Base-by-base conservation (phyloP, 2,888 invertebrate species). In the Marronus borbonicus region DNA sequence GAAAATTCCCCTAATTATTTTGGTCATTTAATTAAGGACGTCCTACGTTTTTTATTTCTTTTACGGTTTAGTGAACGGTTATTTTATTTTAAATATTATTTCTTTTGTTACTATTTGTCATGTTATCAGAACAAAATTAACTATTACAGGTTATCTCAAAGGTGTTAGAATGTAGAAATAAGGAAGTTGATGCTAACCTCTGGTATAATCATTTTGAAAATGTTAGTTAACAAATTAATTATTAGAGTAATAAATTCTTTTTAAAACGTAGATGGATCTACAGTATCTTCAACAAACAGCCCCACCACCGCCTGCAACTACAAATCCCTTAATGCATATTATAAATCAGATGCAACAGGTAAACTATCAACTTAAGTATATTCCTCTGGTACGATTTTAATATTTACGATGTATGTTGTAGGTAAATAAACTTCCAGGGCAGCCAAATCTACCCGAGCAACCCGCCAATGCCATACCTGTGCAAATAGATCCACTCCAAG, bases 241-340 rank as follows among this genome's bases (percentile, higher is more conserved):
- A 28, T 8, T 36, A 12, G 14, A 39, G 31, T 17, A 28, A 49
- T 31, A 52, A 10, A 31, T 12, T 72, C 12, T 77, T 17, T 77
- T 62, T 24, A 7, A 24, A 58, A 74, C 76, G 24, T 76, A 81
- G 85, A 77, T 87, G 10, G 79, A 79, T 12, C 49, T 79, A 31
- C 79, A 79, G 74, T 79, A 76, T 66, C 77, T 79, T 39, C 79
- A 78, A 62, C 77, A 78, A 74, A 39, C 78, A n/a, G 75, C 70
- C 14, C 64, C 52, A 85, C 87, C 84, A 86, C 86, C 84, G 86
- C 86, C 88, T n/a, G 84, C 88, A 62, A 85, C 86, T 50, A 83
- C 90, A 62, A 91, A 90, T 86, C 90, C 91, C 77, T 88, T 91
- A 68, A 90, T 91, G 88, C 90, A 90, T 79, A 88, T 91, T 85